Evolutionary conservation across 2,888 invertebrate genomes (phyloP), one percentile per base, ranked within the genome.

Genomic region (Pristionchus mayeri): DNA sequence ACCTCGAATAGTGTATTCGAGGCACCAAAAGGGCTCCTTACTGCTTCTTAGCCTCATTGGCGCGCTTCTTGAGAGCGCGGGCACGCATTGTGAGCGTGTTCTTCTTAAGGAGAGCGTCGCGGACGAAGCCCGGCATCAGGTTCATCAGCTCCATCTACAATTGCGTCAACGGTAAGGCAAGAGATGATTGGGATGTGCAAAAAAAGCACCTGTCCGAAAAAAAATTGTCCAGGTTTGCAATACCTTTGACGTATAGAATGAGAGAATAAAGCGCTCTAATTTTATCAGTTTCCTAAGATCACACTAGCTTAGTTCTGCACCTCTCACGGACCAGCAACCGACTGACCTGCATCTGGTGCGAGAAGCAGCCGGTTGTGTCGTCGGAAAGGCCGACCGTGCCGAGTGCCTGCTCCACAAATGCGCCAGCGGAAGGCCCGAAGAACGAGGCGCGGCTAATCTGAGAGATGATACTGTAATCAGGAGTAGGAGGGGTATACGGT

Each of bases 341-440:
- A 30, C 63, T 30, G 2, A 84, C 86, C 86, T 88, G 89, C 54
- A 91, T 75, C 75, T 91, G 89, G 85, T 91, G 91, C 24, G 86
- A 78, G 76, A 89, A 87, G 86, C 87, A 92, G 52, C 91, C 92
- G 79, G 90, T 90, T 34, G 91, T 91, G 79, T 91, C 91, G 16
- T 84, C 75, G 21, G 87, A 82, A 79, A 88, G 85, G 80, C 91
- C 91, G 79, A 91, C 86, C 6, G 91, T 88, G 50, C 88, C 87
- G 67, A 91, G 27, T 27, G 91, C 91, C 1, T 88, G 27, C 79
- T 48, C 44, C 48, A 79, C 79, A 27, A 79, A 79, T 24, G 37
- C 37, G 54, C 54, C 79, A 54, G 82, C 82, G 44, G 24, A 44
- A 3, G 82, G 82, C 0, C 27, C 82, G 63, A 82, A 82, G 67